Conservation (phyloP, 2,113 vertebrate species). For the Strigops habroptila region DNA sequence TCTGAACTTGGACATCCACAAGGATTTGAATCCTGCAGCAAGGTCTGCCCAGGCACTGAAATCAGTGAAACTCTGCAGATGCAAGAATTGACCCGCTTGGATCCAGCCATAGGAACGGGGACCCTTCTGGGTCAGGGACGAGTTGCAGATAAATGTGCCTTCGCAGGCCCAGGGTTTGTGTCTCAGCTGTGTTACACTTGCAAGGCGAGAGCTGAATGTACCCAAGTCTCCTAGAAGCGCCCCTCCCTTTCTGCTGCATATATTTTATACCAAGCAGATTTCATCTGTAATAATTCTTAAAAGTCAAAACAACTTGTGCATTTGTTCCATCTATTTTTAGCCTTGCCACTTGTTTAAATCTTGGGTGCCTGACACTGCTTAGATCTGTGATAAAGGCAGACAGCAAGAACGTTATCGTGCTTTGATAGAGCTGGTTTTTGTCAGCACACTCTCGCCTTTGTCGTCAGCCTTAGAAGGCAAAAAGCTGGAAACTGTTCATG, state of each 20-base stretch:
- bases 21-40: background rate
- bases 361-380: conserved; percentile 13
- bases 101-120: background rate
- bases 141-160: background rate
- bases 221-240: background rate
- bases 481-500: background rate
- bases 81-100: background rate
- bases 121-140: background rate
- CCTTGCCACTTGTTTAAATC: conserved; percentile 30
- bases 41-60: background rate
- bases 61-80: background rate
- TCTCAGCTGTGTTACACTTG: background rate
- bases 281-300: conserved; percentile 31
- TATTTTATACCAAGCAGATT: conserved; percentile 20
- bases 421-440: conserved; percentile 36
- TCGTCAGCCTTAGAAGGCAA: conserved; percentile 8
- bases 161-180: background rate
- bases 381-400: conserved; percentile 43
- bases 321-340: conserved; percentile 54
- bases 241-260: background rate
- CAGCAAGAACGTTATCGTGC: background rate
- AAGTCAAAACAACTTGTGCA: conserved; percentile 19
- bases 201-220: background rate
- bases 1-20: background rate
- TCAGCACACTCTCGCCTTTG: conserved; percentile 26